Percentiles rank a stretch among this genome's conserved stretches.
Evolutionary conservation across 23 tunicate genomes (phyloP).

Genomic region (Oikopleura dioica): DNA sequence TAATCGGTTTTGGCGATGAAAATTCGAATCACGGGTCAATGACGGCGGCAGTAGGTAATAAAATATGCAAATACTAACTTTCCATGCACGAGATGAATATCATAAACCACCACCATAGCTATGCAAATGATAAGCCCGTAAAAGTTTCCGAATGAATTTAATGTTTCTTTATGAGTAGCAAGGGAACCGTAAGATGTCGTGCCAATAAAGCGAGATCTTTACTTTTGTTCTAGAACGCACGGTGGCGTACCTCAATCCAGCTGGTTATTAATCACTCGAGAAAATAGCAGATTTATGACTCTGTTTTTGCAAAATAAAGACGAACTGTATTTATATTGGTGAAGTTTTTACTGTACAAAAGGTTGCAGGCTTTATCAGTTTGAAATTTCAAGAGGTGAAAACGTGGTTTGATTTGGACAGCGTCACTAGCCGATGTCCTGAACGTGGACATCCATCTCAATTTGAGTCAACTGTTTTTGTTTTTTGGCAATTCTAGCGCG

Average conservation of each 20-base stretch:
- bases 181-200: background rate
- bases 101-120: background rate
- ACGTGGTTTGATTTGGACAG: too few relatives aligned
- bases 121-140: background rate
- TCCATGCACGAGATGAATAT: background rate
- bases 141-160: background rate
- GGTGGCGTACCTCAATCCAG: background rate
- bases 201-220: background rate
- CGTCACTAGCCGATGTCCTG: background rate
- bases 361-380: too few relatives aligned
- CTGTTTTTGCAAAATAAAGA: too few relatives aligned
- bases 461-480: background rate
- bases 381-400: too few relatives aligned
- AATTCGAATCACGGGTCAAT: background rate
- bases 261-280: background rate
- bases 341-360: too few relatives aligned
- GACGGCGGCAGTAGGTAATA: constrained; percentile 12
- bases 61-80: background rate
- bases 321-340: too few relatives aligned
- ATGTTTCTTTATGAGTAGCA: background rate
- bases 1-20: background rate
- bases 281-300: too few relatives aligned
- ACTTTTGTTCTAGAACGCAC: background rate
- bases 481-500: background rate
- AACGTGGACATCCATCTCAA: background rate